Conservation (phyloP, 2,797 vertebrate genomes). For the Kryptopterus vitreolus region DNA sequence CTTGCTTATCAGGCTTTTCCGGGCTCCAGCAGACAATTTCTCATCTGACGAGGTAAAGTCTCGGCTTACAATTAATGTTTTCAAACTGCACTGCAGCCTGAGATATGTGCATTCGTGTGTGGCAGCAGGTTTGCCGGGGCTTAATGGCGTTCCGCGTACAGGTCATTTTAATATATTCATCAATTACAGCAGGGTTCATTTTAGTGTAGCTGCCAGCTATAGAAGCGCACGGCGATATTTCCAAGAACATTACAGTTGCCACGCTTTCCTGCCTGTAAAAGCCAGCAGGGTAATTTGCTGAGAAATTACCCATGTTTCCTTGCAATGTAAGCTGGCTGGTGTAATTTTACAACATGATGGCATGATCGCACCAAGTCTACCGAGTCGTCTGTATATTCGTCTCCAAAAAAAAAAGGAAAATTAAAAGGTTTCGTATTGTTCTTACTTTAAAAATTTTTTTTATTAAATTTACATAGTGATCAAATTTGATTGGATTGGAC, state of each 20-base stretch:
- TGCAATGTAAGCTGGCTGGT: conserved; percentile 60
- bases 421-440: background rate
- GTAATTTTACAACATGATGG: conserved; percentile 64
- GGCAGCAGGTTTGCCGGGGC: conserved; percentile 54
- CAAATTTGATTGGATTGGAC: background rate
- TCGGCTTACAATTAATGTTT: conserved; percentile 70
- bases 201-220: conserved; percentile 64
- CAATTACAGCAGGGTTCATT: conserved; percentile 70
- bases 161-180: conserved; percentile 76
- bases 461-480: background rate
- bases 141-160: conserved; percentile 64
- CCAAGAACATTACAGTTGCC: conserved; percentile 60
- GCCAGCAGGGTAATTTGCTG: conserved; percentile 68
- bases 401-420: background rate
- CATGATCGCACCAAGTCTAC: conserved; percentile 27
- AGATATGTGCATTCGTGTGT: conserved; percentile 51
- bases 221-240: conserved; percentile 60
- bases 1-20: conserved; percentile 60
- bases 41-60: conserved; percentile 61
- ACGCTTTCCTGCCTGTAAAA: conserved; percentile 57
- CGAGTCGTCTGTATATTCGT: background rate
- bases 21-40: conserved; percentile 59
- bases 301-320: conserved; percentile 66
- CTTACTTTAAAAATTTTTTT: background rate
- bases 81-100: conserved; percentile 53